A percentile compares a stretch with the other conserved stretches of the same genome.
These are phyloP conservation scores for Dicerorhinus sumatrensis DNA, from an alignment of 2,113 vertebrate species.

Conservation along the genomic window DNA sequence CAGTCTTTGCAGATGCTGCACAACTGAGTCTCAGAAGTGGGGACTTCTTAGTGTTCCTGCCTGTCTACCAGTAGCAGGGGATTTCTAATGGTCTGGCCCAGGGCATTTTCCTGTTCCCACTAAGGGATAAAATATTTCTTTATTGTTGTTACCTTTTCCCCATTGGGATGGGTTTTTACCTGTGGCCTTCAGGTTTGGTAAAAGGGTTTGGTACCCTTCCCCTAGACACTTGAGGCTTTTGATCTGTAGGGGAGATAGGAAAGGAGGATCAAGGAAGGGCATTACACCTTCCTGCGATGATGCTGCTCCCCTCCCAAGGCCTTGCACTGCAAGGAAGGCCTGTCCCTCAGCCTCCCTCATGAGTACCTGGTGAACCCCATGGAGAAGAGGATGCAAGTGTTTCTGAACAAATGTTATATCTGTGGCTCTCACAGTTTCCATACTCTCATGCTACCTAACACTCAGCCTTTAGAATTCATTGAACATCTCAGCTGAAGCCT, in stretches of 20 bases:
- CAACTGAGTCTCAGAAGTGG: not conserved
- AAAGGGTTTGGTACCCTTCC: not conserved
- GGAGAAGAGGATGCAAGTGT: not conserved
- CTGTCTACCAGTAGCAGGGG: not conserved
- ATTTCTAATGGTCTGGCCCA: not conserved
- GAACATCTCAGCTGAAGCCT: not conserved
- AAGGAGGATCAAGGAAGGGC: too few relatives aligned
- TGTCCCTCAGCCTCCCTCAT: not conserved
- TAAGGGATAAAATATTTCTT: not conserved
- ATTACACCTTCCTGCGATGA: not conserved
- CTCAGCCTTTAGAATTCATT: not conserved
- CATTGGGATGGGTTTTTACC: not conserved
- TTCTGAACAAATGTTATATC: not conserved
- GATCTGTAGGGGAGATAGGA: not conserved
- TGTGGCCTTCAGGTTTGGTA: not conserved
- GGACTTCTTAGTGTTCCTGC: not conserved
- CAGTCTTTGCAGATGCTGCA: not conserved
- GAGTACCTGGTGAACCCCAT: not conserved
- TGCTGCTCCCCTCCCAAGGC: too few relatives aligned
- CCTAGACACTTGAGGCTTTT: not conserved
- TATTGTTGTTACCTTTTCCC: not conserved
- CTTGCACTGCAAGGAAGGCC: too few relatives aligned
- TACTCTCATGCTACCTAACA: not conserved
- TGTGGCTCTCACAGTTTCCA: not conserved
- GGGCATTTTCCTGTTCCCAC: not conserved